Evolutionary conservation across 2,888 invertebrate species (phyloP).

Genomic region (Unio pictorum): DNA sequence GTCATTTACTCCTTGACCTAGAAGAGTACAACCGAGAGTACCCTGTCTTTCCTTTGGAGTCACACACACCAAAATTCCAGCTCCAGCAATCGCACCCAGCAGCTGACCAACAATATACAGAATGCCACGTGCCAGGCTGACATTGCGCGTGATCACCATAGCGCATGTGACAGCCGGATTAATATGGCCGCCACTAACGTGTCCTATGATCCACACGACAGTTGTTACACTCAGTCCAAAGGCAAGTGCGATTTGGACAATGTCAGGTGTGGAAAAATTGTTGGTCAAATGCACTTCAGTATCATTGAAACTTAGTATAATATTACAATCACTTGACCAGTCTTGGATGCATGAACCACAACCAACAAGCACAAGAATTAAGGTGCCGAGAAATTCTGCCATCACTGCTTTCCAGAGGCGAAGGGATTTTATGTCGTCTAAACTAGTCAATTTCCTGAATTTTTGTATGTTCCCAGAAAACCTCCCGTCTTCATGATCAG

Average conservation of each 20-base stretch:
- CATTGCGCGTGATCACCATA: conserved; percentile 84
- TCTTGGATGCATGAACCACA: too few species aligned
- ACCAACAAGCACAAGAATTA: too few species aligned
- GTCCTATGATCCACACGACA: too few species aligned
- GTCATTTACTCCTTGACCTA: too few species aligned
- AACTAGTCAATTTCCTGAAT: conserved; percentile 36
- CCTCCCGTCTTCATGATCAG: background rate
- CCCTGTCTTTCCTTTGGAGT: conserved; percentile 6
- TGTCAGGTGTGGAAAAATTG: too few species aligned
- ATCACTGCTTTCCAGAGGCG: conserved; percentile 2
- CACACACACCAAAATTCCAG: conserved; percentile 82
- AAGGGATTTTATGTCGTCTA: conserved; percentile 38
- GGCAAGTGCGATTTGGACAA: too few species aligned
- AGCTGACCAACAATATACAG: conserved; percentile 92
- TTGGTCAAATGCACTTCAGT: too few species aligned
- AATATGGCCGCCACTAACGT: too few species aligned
- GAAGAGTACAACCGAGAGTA: too few species aligned
- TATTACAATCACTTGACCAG: background rate
- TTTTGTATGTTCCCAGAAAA: conserved; percentile 7
- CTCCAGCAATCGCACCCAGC: conserved; percentile 93
- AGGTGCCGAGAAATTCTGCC: too few species aligned
- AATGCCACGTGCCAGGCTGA: conserved; percentile 81
- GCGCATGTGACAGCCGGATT: conserved; percentile 56
- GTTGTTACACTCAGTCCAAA: too few species aligned
- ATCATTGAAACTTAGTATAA: too few species aligned